Evolutionary conservation across 2,113 vertebrate species (phyloP).

Genomic region (Tetrax tetrax): DNA sequence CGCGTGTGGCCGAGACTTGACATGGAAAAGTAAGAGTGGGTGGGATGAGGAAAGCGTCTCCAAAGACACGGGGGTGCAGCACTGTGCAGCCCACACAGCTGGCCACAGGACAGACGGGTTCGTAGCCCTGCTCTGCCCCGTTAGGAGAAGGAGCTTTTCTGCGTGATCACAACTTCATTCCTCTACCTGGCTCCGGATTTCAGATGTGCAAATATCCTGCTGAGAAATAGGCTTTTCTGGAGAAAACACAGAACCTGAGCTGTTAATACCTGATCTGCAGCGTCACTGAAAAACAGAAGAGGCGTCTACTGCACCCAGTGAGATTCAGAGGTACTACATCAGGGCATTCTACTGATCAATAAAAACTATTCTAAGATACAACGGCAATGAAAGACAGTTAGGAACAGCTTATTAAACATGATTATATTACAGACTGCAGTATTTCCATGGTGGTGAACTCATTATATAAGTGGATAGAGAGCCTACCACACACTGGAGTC

Average conservation of each 20-base stretch:
- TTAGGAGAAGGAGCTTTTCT: neutral
- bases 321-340: neutral
- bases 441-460: neutral
- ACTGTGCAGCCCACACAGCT: neutral
- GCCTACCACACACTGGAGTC: neutral
- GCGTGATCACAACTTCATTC: neutral
- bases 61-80: neutral
- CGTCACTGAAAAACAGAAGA: neutral
- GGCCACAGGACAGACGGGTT: neutral
- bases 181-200: neutral
- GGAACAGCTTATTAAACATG: neutral
- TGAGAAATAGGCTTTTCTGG: neutral
- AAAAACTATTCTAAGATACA: neutral
- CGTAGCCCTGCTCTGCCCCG: neutral
- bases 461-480: neutral
- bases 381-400: neutral
- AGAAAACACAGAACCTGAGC: neutral
- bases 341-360: neutral
- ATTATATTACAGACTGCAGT: neutral
- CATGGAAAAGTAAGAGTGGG: conserved; percentile 43
- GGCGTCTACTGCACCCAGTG: neutral
- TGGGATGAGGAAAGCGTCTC: conserved; percentile 36
- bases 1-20: conserved; percentile 35
- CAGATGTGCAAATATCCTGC: neutral
- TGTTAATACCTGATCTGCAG: neutral